A percentile compares a stretch with the other conserved stretches of the same genome.
These are phyloP conservation scores for Apis mellifera DNA, from an alignment of 1,140 invertebrate genomes.

Conservation along the genomic window DNA sequence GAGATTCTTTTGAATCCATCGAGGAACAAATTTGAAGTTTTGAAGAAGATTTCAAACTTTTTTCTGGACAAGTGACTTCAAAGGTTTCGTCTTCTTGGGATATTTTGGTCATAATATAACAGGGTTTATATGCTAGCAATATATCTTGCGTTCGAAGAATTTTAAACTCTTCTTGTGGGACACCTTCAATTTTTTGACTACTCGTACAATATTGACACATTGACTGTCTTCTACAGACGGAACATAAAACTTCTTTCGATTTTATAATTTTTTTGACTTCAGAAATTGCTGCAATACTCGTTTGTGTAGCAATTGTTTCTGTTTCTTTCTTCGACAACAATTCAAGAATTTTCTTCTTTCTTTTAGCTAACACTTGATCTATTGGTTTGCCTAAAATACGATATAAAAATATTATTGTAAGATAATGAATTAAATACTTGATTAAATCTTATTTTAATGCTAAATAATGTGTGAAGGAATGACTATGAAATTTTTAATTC, in stretches of 20 bases:
- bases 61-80: not conserved
- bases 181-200: not conserved
- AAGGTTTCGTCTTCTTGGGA: conserved; percentile 13
- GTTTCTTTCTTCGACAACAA: conserved; percentile 54
- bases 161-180: conserved; percentile 15
- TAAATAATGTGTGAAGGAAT: too few species aligned
- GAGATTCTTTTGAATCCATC: not conserved
- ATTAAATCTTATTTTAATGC: not conserved
- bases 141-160: conserved; percentile 61
- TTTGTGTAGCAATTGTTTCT: conserved; percentile 55
- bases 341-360: conserved; percentile 48
- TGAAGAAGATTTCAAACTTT: not conserved
- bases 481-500: not conserved
- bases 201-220: conserved; percentile 41
- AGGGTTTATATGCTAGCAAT: conserved; percentile 62
- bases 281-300: conserved; percentile 53
- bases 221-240: conserved; percentile 48
- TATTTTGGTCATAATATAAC: conserved; percentile 40
- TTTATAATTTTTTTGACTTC: conserved; percentile 52
- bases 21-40: too few species aligned
- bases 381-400: conserved; percentile 27
- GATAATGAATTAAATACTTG: too few species aligned
- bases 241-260: conserved; percentile 33
- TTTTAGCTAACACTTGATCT: conserved; percentile 43
- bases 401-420: not conserved